phyloP scores from a whole-genome alignment of 2,797 vertebrate species.

The Pyrocephalus nanus region DNA sequence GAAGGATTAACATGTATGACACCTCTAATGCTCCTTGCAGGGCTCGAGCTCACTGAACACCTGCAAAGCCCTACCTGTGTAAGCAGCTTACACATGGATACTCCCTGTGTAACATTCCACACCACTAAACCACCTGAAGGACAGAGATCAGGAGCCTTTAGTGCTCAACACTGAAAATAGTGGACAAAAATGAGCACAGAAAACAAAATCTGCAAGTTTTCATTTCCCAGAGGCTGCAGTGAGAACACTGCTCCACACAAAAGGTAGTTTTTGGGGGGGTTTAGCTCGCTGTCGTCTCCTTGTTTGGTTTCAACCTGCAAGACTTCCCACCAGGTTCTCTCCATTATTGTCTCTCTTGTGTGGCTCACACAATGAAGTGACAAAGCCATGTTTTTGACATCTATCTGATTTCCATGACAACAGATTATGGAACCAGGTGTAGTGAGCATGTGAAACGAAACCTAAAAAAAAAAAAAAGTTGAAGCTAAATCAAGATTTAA shows the following conservation, averaged over 20 bases:
- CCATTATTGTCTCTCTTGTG: background rate
- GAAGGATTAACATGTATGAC: background rate
- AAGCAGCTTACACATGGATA: background rate
- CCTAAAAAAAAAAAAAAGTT: background rate
- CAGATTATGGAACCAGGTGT: slow-evolving; percentile 62
- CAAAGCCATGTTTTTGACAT: slow-evolving; percentile 67
- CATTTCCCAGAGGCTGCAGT: background rate
- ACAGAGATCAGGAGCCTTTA: background rate
- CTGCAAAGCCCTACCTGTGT: background rate
- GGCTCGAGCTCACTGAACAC: background rate
- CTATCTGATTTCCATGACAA: slow-evolving; percentile 75
- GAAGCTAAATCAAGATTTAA: slow-evolving; percentile 43
- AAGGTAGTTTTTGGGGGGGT: background rate
- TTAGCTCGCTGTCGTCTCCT: background rate
- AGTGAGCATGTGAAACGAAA: slow-evolving; percentile 37
- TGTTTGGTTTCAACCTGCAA: slow-evolving; percentile 14
- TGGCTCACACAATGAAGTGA: slow-evolving; percentile 47
- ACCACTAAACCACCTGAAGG: background rate
- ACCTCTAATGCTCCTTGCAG: background rate
- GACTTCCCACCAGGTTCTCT: slow-evolving; percentile 10
- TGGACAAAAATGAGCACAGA: background rate
- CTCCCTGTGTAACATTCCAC: background rate
- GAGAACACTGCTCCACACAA: background rate
- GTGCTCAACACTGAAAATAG: background rate
- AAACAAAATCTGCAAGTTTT: background rate